Base-by-base conservation (phyloP, 2,888 invertebrate species). In the Drosophila tripunctata region DNA sequence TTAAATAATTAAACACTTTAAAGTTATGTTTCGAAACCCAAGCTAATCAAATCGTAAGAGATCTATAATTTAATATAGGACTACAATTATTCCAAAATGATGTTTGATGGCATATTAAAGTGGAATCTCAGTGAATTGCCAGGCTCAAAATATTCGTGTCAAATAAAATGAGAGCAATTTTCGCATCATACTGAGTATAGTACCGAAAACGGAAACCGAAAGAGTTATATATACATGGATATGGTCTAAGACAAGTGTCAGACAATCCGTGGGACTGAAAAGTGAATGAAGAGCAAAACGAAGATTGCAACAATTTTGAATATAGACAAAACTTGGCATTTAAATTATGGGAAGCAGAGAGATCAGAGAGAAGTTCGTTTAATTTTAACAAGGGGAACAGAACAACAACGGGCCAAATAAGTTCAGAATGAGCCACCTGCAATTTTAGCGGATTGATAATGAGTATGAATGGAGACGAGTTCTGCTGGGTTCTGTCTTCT, bases 311-410 rank as follows among this genome's bases (percentile, higher is more conserved):
- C 45, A 87, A 89, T 89, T 88, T 89, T 90, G 77, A 90, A 88
- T 90, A 91, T 90, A 89, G 88, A 89, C 90, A 84, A 89, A 89
- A 87, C 90, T 89, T 90, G 90, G 90, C 91, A 89, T 80, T 87
- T 90, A 91, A 90, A 90, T 90, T 90, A 91, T 90, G 90, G 90
- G 91, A 90, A 90, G 85, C 77, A 78, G 75, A 83, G 75, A 83
- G 61, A 79, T 81, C 79, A 75, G 74, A n/a, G n/a, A n/a, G n/a
- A 67, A 79, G 63, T 41, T 83, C 45, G 67, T 55, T 14, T 33
- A 55, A 56, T 60, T 55, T 52, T 41, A 27, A 36, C n/a, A n/a
- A n/a, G n/a, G n/a, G n/a, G n/a, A n/a, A n/a, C n/a, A n/a, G n/a
- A n/a, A n/a, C n/a, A n/a, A n/a, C n/a, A n/a, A n/a, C n/a, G n/a